Conservation (phyloP, 1,140 invertebrate species). For the Pachyrhynchus sulphureomaculatus region DNA sequence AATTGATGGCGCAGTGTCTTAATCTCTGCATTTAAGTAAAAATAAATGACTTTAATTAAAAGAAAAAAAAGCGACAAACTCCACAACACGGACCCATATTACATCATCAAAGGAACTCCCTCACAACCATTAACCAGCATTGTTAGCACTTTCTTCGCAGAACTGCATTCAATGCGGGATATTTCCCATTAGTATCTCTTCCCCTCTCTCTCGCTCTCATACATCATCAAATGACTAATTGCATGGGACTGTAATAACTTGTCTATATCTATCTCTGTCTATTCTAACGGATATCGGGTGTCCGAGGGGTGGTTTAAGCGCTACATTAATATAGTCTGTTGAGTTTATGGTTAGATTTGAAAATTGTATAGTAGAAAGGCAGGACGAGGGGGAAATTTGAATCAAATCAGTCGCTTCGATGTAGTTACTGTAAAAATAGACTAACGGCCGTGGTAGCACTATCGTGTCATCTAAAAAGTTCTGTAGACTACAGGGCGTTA, state of each 20-base stretch:
- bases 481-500: too few species aligned
- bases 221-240: background rate
- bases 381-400: too few species aligned
- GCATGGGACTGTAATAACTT: background rate
- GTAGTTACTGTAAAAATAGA: too few species aligned
- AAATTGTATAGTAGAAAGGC: conserved; percentile 17
- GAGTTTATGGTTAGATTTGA: conserved; percentile 6
- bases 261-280: conserved; percentile 5
- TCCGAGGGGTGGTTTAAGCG: conserved; percentile 26
- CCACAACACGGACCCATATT: conserved; percentile 3
- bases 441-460: too few species aligned
- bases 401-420: too few species aligned
- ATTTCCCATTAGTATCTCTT: conserved; percentile 2
- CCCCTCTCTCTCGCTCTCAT: conserved; percentile 11
- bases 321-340: conserved; percentile 32
- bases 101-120: conserved; percentile 1
- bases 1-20: too few species aligned
- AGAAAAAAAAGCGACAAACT: conserved; percentile 6
- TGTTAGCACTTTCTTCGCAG: conserved; percentile 29
- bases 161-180: conserved; percentile 25
- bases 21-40: too few species aligned
- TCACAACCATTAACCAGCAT: conserved; percentile 28
- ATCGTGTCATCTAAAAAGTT: too few species aligned
- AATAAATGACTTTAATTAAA: too few species aligned
- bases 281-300: conserved; percentile 27